Base-by-base conservation (phyloP, 2,797 vertebrate species). In the Zenarchopterus dispar region DNA sequence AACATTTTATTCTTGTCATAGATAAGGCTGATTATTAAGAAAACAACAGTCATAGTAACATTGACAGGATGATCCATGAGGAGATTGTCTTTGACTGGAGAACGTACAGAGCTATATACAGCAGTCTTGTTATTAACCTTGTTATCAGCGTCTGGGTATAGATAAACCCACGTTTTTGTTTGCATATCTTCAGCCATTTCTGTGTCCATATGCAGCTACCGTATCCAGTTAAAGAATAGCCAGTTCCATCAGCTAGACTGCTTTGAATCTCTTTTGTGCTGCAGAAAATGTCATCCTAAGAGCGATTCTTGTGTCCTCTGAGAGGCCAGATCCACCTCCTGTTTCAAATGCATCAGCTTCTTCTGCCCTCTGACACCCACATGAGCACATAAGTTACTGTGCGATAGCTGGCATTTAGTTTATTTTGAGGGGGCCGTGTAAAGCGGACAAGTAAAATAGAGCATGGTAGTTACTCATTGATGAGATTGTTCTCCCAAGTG, bases 71-170 rank as follows among this genome's bases (percentile, higher is more conserved):
- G 47, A 69, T 75, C 65, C 54, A 5, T 52, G 64, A 60, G 62
- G 36, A 71, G 44, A 76, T 33, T 39, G 15, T 39, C 36, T 39
- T 39, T 17, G 31, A 36, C 46, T 23, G 21, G 39, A 62, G 33
- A 61, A 52, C 54, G 56, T 74, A 73, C 75, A 64, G 45, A 56
- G 56, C 53, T 65, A 62, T 42, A n/a, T 18, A 50, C 54, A 42
- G 56, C 43, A n/a, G 65, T 52, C 70, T 56, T 67, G 53, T 81
- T 67, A 80, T 85, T 77, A 81, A 78, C 63, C 64, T 71, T 60
- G 63, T 72, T 82, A 78, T 70, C 56, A 66, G 70, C 77, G 62
- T 56, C 4, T 2, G 61, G 65, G 72, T 78, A 67, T 23, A 55
- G 42, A 58, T 45, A 56, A 62, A 44, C 11, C 11, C 36, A 39